These are phyloP conservation scores for Euplexia lucipara DNA, from an alignment of 2,888 invertebrate species.

Conservation along the genomic window DNA sequence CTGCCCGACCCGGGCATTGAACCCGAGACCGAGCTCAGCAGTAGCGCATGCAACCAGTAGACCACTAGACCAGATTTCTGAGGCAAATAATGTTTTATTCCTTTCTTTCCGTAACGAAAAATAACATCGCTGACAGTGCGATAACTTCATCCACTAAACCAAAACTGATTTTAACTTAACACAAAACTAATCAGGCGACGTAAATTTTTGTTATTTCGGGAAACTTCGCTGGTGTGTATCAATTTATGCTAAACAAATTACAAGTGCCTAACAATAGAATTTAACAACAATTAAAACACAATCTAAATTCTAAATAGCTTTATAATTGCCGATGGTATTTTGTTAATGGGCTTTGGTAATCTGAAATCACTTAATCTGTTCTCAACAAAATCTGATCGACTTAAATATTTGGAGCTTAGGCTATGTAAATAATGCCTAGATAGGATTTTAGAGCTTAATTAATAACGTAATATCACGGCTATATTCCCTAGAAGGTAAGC, in stretches of 20 bases:
- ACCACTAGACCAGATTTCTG: no score
- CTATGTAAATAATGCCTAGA: neutral
- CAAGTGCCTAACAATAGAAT: constrained; percentile 49
- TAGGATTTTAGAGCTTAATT: neutral
- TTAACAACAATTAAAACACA: constrained; percentile 63
- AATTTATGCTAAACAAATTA: constrained; percentile 57
- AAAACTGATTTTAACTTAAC: constrained; percentile 8
- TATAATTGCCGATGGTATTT: constrained; percentile 56
- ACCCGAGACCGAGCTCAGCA: no score
- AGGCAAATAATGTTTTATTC: no score
- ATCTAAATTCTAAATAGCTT: constrained; percentile 65
- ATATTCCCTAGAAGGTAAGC: no score
- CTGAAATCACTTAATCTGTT: constrained; percentile 44
- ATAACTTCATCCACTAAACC: no score
- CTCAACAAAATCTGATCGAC: constrained; percentile 27
- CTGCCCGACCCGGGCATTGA: no score
- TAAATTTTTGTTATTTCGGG: constrained; percentile 10
- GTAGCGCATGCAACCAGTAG: no score
- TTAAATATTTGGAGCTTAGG: neutral
- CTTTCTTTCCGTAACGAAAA: no score
- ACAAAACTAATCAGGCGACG: constrained; percentile 26
- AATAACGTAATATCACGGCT: no score
- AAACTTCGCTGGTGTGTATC: constrained; percentile 34
- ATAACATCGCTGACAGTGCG: no score
- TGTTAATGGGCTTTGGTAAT: constrained; percentile 49